These are phyloP conservation scores for Trichonephila clavipes DNA, from an alignment of 1,140 invertebrate genomes.

Conservation along the genomic window DNA sequence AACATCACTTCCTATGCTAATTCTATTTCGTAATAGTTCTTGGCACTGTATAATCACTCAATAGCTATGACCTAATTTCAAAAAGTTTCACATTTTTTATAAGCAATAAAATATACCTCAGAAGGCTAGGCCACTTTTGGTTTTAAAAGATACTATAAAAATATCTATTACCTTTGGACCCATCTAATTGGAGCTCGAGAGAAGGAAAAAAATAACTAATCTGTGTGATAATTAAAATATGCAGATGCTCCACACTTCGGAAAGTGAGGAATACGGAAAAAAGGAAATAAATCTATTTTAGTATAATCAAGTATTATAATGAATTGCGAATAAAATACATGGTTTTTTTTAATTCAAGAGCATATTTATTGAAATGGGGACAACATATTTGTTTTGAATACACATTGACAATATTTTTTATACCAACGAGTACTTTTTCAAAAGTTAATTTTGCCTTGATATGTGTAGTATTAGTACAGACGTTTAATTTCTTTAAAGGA, in stretches of 20 bases:
- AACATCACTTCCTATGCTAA: slow-evolving; percentile 26
- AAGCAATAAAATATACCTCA: slow-evolving; percentile 74
- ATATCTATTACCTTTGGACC: slow-evolving; percentile 76
- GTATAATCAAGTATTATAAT: no score
- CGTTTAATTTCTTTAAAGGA: not conserved
- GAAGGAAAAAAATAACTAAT: not conserved
- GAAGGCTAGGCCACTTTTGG: slow-evolving; percentile 76
- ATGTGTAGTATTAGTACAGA: not conserved
- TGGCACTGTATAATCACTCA: slow-evolving; percentile 71
- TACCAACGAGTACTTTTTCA: not conserved
- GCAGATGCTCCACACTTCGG: no score
- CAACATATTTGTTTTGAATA: not conserved
- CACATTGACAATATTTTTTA: not conserved
- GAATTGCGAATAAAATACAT: no score
- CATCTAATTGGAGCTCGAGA: slow-evolving; percentile 75
- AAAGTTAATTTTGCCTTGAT: not conserved
- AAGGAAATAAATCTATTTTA: no score
- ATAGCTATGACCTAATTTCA: slow-evolving; percentile 71
- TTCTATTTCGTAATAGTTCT: slow-evolving; percentile 23
- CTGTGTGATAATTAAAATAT: not conserved
- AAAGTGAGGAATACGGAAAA: no score
- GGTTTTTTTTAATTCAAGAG: not conserved
- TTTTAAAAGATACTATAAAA: slow-evolving; percentile 76
- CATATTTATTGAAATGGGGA: not conserved
- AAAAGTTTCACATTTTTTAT: slow-evolving; percentile 66